Conservation (phyloP, 2,113 vertebrate genomes). For the Vombatus ursinus region DNA sequence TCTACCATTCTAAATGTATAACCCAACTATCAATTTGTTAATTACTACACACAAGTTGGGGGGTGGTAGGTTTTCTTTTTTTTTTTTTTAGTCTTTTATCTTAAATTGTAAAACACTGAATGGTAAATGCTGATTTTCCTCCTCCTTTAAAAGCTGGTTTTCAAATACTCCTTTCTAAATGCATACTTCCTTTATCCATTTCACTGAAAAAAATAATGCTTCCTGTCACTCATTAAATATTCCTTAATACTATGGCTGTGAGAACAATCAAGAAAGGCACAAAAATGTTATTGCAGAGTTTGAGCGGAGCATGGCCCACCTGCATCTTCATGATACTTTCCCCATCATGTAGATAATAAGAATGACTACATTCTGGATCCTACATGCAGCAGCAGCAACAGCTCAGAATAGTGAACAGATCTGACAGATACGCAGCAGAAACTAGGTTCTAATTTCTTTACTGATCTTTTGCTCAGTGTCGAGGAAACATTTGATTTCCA, state of each 20-base stretch:
- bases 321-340: slow-evolving; percentile 23
- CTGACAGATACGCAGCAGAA: not conserved
- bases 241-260: not conserved
- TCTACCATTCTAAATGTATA: not conserved
- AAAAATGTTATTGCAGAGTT: not conserved
- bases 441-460: not conserved
- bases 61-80: not conserved
- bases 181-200: slow-evolving; percentile 4
- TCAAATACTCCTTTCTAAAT: not conserved
- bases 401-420: not conserved
- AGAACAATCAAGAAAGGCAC: not conserved
- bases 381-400: not conserved
- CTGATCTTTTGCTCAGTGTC: not conserved
- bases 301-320: not conserved
- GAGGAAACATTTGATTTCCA: not conserved
- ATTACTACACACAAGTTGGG: not conserved
- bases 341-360: slow-evolving; percentile 6
- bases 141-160: not conserved
- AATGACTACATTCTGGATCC: slow-evolving; percentile 12
- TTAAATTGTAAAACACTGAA: slow-evolving; percentile 52
- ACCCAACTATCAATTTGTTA: not conserved
- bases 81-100: slow-evolving; percentile 21
- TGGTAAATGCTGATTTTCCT: slow-evolving; percentile 26
- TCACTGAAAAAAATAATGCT: not conserved
- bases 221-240: not conserved